phyloP scores from a whole-genome alignment of 1,140 invertebrate genomes.

The Megalonaias nervosa region DNA sequence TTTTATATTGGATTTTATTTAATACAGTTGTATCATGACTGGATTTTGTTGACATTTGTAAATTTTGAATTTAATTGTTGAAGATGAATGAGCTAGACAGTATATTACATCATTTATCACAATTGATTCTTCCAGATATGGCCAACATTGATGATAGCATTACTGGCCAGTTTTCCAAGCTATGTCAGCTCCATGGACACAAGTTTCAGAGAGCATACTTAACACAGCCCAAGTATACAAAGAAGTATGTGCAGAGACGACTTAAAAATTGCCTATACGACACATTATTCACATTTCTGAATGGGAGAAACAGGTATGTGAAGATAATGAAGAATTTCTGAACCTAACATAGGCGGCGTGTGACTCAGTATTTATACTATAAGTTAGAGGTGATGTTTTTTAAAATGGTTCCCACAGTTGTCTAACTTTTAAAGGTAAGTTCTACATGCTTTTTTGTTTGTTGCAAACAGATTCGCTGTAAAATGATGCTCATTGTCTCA shows the following conservation, averaged over 20 bases:
- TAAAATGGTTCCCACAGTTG: neutral
- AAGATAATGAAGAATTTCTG: neutral
- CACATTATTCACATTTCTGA: slow-evolving; percentile 37
- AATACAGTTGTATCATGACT: no score
- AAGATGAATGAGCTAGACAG: no score
- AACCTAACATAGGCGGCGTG: neutral
- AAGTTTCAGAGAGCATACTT: slow-evolving; percentile 29
- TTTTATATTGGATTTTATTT: no score
- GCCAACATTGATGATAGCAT: slow-evolving; percentile 23
- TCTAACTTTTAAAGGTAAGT: neutral
- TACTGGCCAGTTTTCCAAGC: slow-evolving; percentile 26
- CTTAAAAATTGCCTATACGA: slow-evolving; percentile 37
- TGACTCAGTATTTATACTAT: neutral
- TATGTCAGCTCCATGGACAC: slow-evolving; percentile 33
- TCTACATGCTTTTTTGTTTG: no score
- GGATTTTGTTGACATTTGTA: no score
- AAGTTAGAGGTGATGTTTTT: neutral
- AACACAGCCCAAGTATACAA: slow-evolving; percentile 33
- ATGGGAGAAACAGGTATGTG: slow-evolving; percentile 37
- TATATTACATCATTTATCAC: no score
- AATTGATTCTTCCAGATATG: neutral
- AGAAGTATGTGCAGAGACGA: slow-evolving; percentile 14
- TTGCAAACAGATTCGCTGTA: no score
- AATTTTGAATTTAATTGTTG: no score
- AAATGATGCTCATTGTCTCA: no score